These are phyloP conservation scores for Mesoligia furuncula DNA, from an alignment of 2,888 invertebrate genomes.

Conservation along the genomic window DNA sequence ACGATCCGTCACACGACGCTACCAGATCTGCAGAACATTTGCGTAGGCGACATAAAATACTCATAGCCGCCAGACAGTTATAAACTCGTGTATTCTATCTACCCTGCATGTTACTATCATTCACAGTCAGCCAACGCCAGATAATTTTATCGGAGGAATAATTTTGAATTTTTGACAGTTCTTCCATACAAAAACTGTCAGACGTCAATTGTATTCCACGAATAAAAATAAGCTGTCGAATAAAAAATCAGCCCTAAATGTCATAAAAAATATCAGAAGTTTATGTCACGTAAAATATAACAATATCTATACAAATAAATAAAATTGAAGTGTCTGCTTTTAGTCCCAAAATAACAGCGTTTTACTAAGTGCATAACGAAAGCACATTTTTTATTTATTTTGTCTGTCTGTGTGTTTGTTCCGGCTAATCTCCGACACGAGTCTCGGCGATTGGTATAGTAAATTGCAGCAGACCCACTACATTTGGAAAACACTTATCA, in stretches of 20 bases:
- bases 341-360: no score
- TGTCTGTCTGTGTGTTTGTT: no score
- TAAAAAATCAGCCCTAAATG: no score
- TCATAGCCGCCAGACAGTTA: neutral
- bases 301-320: neutral
- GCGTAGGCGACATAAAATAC: neutral
- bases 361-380: no score
- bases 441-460: neutral
- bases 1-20: neutral
- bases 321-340: no score
- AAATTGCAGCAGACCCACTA: neutral
- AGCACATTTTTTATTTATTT: no score
- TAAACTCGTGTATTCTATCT: neutral
- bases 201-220: no score
- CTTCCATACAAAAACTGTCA: no score
- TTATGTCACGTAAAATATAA: neutral
- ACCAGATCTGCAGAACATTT: neutral
- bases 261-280: neutral
- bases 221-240: no score
- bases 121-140: no score
- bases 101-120: neutral
- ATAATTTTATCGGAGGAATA: no score
- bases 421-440: neutral
- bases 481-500: neutral
- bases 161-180: no score